Evolutionary conservation across 2,888 invertebrate genomes (phyloP).

Genomic region (Drymonia ruficornis): DNA sequence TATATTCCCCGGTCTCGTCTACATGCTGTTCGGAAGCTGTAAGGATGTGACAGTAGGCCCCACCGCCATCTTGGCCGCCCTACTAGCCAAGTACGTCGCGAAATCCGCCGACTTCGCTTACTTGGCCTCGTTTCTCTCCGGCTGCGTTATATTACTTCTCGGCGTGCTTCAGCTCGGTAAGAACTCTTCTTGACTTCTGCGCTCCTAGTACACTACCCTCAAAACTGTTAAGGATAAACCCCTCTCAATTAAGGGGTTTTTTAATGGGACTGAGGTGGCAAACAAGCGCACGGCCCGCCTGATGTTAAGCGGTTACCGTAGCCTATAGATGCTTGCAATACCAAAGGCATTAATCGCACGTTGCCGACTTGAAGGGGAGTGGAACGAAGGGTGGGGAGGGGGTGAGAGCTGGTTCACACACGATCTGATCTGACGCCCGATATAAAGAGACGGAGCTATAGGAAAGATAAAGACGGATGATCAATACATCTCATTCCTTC

Average conservation of each 20-base stretch:
- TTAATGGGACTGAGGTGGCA: no score
- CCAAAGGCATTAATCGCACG: no score
- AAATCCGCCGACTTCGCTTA: conserved; percentile 88
- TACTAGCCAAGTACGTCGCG: conserved; percentile 89
- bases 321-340: no score
- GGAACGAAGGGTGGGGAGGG: no score
- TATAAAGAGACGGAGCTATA: no score
- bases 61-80: conserved; percentile 94
- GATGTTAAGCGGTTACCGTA: no score
- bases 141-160: conserved; percentile 88
- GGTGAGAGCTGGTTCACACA: no score
- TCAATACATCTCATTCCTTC: no score
- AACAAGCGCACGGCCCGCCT: no score
- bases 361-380: no score
- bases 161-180: conserved; percentile 89
- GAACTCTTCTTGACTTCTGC: conserved; percentile 14
- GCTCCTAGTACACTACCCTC: background rate
- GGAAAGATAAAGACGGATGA: no score
- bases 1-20: conserved; percentile 96
- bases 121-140: conserved; percentile 90
- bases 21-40: conserved; percentile 94
- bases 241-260: background rate
- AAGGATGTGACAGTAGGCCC: conserved; percentile 92
- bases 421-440: no score
- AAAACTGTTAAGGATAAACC: background rate